Evolutionary conservation across 2,113 vertebrate species (phyloP).

Genomic region (Notechis scutatus): DNA sequence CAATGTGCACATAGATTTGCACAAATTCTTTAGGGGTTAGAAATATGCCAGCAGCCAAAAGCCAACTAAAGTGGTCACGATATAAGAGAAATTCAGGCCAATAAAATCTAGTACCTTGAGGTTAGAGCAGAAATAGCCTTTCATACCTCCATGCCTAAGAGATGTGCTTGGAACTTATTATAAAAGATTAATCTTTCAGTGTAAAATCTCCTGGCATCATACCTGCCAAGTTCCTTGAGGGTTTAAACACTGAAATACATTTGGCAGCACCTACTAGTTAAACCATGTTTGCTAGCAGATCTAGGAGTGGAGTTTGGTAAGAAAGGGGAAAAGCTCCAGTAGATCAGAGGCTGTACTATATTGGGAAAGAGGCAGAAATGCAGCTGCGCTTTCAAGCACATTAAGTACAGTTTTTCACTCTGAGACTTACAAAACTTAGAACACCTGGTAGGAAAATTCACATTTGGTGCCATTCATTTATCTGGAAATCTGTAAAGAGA

Average conservation of each 20-base stretch:
- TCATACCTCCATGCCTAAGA: not conserved
- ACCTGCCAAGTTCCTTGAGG: not conserved
- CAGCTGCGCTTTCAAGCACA: not conserved
- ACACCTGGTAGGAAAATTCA: not conserved
- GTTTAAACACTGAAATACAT: not conserved
- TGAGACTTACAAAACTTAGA: not conserved
- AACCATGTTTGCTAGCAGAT: not conserved
- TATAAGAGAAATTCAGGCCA: not conserved
- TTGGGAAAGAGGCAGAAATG: not conserved
- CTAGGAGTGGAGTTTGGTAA: not conserved
- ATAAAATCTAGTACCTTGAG: not conserved
- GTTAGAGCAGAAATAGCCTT: not conserved
- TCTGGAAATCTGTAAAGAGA: not conserved
- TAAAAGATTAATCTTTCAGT: not conserved
- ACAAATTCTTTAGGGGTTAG: not conserved
- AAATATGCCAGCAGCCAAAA: slow-evolving; percentile 9
- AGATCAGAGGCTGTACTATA: not conserved
- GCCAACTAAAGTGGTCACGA: not conserved
- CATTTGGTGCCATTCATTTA: not conserved
- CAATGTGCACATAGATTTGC: not conserved
- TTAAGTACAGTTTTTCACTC: not conserved
- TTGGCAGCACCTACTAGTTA: not conserved
- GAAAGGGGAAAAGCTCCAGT: not conserved
- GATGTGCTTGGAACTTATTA: not conserved
- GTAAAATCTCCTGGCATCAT: not conserved